A percentile compares a stretch with the other conserved stretches of the same genome.
Conservation (phyloP, 2,797 vertebrate species). For the Simalia tracyae region DNA sequence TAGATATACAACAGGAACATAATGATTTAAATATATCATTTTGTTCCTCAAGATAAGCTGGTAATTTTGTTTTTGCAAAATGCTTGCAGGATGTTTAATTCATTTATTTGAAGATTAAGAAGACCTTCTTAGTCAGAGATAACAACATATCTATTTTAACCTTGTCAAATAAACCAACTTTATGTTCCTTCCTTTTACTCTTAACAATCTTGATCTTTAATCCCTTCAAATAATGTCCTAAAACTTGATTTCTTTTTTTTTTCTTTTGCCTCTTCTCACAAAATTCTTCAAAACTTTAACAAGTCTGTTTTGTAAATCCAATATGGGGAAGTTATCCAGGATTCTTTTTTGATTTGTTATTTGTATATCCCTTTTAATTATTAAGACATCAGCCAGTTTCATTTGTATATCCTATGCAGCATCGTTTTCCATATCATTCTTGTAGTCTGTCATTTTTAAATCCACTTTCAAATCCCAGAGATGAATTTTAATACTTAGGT, state of each 20-base stretch:
- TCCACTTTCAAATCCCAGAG: constrained; percentile 46
- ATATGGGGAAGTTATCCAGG: too few relatives aligned
- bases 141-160: background rate
- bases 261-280: background rate
- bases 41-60: constrained; percentile 3
- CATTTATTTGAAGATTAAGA: background rate
- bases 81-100: constrained; percentile 25
- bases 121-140: background rate
- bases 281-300: too few relatives aligned
- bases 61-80: constrained; percentile 6
- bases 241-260: background rate
- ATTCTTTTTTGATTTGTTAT: too few relatives aligned
- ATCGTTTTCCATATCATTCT: too few relatives aligned
- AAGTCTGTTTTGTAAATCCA: background rate
- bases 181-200: background rate
- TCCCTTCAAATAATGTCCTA: background rate
- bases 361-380: too few relatives aligned
- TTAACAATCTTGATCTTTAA: background rate
- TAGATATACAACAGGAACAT: constrained; percentile 55
- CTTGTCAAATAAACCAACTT: background rate
- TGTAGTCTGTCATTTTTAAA: too few relatives aligned
- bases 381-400: too few relatives aligned
- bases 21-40: constrained; percentile 46
- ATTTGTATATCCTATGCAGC: too few relatives aligned
- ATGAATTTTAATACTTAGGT: constrained; percentile 61